phyloP scores from a whole-genome alignment of 1,140 invertebrate species.

The Phortica variegata region DNA sequence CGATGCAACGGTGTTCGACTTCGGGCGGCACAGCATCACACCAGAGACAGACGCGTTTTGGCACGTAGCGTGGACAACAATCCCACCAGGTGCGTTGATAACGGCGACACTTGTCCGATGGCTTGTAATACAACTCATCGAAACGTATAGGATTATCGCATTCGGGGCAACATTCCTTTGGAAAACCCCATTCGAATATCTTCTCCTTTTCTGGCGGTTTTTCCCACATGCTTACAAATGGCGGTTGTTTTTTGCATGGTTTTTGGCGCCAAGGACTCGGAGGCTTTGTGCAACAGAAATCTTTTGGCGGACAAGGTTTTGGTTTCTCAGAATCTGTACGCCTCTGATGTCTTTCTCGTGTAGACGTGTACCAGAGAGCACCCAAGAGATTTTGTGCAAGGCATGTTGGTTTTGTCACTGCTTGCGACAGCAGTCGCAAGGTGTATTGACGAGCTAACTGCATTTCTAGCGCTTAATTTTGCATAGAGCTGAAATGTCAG shows the following conservation, averaged over 20 bases:
- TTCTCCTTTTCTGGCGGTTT: neutral
- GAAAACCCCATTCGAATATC: slow-evolving; percentile 11
- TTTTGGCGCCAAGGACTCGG: slow-evolving; percentile 5
- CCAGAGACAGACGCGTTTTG: slow-evolving; percentile 24
- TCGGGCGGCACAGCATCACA: slow-evolving; percentile 31
- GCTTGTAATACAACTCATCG: slow-evolving; percentile 27
- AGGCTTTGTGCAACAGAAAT: no score
- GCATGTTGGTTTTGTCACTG: no score
- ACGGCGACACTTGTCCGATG: slow-evolving; percentile 11
- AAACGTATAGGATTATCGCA: slow-evolving; percentile 22
- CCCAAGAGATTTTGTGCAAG: no score
- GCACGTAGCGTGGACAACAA: slow-evolving; percentile 27
- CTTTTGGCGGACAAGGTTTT: neutral
- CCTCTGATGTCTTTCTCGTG: no score
- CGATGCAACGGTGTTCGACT: neutral
- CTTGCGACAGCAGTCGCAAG: no score
- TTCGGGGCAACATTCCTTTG: slow-evolving; percentile 20
- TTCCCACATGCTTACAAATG: slow-evolving; percentile 32
- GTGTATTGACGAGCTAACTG: no score
- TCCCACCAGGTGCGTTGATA: slow-evolving; percentile 43
- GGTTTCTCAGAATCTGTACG: neutral
- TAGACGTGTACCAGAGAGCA: no score
- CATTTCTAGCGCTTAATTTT: no score
- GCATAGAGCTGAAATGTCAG: no score
- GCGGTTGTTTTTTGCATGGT: neutral